Conservation (phyloP, 2,888 invertebrate species). For the Salpingus planirostris region DNA sequence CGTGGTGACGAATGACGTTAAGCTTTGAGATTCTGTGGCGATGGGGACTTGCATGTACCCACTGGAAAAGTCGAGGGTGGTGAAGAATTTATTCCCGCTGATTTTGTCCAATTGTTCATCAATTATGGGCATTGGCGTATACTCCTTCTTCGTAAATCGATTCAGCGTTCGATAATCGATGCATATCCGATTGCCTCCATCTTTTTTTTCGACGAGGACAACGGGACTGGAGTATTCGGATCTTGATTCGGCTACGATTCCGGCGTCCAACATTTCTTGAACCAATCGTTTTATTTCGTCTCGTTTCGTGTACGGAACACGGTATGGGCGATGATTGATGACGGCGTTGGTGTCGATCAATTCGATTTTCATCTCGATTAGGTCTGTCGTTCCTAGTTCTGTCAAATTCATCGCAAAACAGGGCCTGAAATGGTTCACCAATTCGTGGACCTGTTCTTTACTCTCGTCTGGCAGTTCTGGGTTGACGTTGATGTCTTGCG, state of each 20-base stretch:
- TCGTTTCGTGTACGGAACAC: background rate
- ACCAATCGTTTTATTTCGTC: background rate
- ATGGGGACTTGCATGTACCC: background rate
- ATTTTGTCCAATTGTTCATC: background rate
- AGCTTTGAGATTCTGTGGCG: background rate
- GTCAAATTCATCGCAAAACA: too few relatives aligned
- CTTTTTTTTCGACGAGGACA: background rate
- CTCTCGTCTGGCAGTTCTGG: too few relatives aligned
- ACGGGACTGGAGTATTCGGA: background rate
- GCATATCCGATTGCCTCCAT: background rate
- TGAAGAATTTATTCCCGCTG: background rate
- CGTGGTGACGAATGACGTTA: background rate
- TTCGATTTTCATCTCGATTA: slow-evolving; percentile 3
- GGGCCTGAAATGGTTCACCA: too few relatives aligned
- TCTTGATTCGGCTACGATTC: background rate
- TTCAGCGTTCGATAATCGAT: background rate
- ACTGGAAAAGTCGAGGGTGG: too few relatives aligned
- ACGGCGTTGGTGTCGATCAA: background rate
- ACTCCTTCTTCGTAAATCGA: background rate
- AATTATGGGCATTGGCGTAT: slow-evolving; percentile 1
- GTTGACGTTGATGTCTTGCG: background rate
- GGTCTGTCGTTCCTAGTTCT: slow-evolving; percentile 2
- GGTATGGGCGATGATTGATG: slow-evolving; percentile 2
- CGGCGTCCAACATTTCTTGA: background rate
- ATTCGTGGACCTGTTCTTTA: too few relatives aligned